A percentile compares a stretch with the other conserved stretches of the same genome.
Conservation (phyloP, 2,113 vertebrate species). For the Cheilinus undulatus region DNA sequence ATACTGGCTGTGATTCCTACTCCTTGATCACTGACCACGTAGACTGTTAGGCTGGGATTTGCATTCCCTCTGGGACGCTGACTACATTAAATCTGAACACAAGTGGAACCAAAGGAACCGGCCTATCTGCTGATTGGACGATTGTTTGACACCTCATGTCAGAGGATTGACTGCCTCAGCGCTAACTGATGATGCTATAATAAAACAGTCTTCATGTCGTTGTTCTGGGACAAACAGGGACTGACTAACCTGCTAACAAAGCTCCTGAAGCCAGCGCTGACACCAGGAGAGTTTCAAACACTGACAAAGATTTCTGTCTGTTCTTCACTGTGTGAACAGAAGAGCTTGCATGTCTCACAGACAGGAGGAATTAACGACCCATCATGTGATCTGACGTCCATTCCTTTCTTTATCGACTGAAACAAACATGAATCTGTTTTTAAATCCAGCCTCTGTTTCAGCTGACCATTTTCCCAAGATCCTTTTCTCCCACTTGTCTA, state of each 20-base stretch:
- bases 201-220: slow-evolving; percentile 25
- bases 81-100: slow-evolving; percentile 44
- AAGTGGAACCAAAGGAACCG: slow-evolving; percentile 31
- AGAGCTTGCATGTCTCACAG: slow-evolving; percentile 32
- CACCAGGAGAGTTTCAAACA: slow-evolving; percentile 86
- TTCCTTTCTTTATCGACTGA: slow-evolving; percentile 67
- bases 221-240: slow-evolving; percentile 36
- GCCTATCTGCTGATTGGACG: slow-evolving; percentile 2
- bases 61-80: slow-evolving; percentile 50
- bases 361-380: slow-evolving; percentile 29
- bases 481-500: slow-evolving; percentile 74
- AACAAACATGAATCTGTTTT: slow-evolving; percentile 66
- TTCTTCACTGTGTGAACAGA: slow-evolving; percentile 89
- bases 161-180: slow-evolving; percentile 25
- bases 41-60: slow-evolving; percentile 47
- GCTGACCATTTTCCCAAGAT: slow-evolving; percentile 77
- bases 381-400: slow-evolving; percentile 53
- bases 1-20: slow-evolving; percentile 26
- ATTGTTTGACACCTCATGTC: slow-evolving; percentile 19
- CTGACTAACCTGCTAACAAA: slow-evolving; percentile 43
- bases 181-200: slow-evolving; percentile 14
- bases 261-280: slow-evolving; percentile 84
- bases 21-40: slow-evolving; percentile 54
- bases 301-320: slow-evolving; percentile 91
- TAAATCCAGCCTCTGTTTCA: slow-evolving; percentile 63